Base-by-base conservation (phyloP, 2,797 vertebrate species). In the Simalia tracyae region DNA sequence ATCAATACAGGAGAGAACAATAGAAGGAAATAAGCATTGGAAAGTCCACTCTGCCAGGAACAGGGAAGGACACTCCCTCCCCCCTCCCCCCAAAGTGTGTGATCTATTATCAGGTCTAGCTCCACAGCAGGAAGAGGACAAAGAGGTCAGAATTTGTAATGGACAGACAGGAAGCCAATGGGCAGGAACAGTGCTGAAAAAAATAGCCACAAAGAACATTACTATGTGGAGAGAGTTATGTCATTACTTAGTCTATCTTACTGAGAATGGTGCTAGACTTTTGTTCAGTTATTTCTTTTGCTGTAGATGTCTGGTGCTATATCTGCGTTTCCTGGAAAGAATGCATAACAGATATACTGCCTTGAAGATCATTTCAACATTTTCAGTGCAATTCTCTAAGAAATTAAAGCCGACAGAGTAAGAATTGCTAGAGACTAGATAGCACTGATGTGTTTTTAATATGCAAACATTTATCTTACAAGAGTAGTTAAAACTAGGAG, bases 1-100 rank as follows among this genome's bases (percentile, higher is more conserved):
- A 0, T 94, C 93, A 93, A 84, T 94, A 26, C 54, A 54, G 15
- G 50, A 31, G 54, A 96, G 95, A 96, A 97, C 97, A 97, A 97
- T 95, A 92, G 84, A 96, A 96, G 97, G 97, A 97, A 97, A 94
- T 95, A 96, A 92, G 24, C 89, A 63, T 68, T 96, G 93, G 94
- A 96, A 97, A 96, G 76, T 93, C 92, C 86, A 85, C 90, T 95
- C 92, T 93, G 95, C 91, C 94, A 95, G 92, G 87, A 95, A 96
- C 90, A 87, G 89, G 88, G 89, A 93, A 93, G 2, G 26, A 0
- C 36, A 90, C 91, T 36, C 54, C 68, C 60, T 61, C 60, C 68
- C 54, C 88, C 59, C 68, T 85, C 85, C 59, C 19, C 4, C 88
- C 36, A 42, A 89, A 54, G 59, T 11, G 4, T 12, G 14, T 50